Evolutionary conservation across 1,140 invertebrate species (phyloP).

Genomic region (Plutomurus gul): DNA sequence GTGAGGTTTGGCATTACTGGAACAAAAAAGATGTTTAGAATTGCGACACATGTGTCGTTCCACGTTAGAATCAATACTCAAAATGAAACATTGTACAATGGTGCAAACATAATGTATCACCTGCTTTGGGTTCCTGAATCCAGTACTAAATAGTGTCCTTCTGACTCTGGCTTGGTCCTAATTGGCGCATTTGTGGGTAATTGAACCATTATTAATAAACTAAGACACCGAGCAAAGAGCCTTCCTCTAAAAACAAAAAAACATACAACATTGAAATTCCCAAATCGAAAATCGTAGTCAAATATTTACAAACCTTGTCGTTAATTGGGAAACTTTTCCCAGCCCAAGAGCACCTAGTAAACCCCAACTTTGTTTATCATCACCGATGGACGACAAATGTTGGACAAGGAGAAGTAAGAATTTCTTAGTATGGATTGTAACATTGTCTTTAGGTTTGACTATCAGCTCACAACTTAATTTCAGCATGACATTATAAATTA

Average conservation of each 20-base stretch:
- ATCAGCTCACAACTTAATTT: constrained; percentile 58
- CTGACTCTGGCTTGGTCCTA: neutral
- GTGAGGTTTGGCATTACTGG: constrained; percentile 37
- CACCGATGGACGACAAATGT: constrained; percentile 62
- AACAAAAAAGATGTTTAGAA: neutral
- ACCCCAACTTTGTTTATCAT: constrained; percentile 65
- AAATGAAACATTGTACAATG: neutral
- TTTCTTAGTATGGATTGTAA: constrained; percentile 54
- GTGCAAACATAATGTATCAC: neutral
- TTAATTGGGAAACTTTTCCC: constrained; percentile 65
- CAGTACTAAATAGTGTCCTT: neutral
- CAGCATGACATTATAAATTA: constrained; percentile 65
- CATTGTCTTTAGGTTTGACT: constrained; percentile 58
- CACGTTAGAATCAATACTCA: neutral
- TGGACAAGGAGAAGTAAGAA: constrained; percentile 61
- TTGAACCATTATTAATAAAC: constrained; percentile 45
- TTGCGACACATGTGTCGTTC: neutral
- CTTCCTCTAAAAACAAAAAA: constrained; percentile 38
- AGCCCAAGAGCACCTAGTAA: constrained; percentile 69
- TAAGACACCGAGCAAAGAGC: constrained; percentile 47
- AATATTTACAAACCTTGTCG: constrained; percentile 60
- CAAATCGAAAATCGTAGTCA: no score
- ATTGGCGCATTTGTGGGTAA: constrained; percentile 43
- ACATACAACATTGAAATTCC: neutral
- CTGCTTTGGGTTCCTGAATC: neutral